These are phyloP conservation scores for Cheilosia vulpina DNA, from an alignment of 2,888 invertebrate species.

Conservation along the genomic window DNA sequence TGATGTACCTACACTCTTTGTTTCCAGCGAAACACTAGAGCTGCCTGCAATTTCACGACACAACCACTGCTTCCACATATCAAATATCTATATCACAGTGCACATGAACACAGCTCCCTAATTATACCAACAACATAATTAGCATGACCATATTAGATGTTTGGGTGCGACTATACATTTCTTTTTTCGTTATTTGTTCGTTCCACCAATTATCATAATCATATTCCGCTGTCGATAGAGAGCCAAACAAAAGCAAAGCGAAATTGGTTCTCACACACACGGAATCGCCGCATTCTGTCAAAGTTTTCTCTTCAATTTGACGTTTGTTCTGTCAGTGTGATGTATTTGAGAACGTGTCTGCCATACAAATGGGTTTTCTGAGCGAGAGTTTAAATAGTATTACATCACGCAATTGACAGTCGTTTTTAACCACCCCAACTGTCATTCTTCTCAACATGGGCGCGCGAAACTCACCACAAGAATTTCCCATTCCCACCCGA, in stretches of 20 bases:
- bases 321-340: conserved; percentile 26
- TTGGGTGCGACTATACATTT: conserved; percentile 28
- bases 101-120: conserved; percentile 3
- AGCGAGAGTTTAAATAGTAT: conserved; percentile 1
- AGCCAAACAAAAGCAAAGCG: conserved; percentile 8
- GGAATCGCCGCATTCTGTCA: conserved; percentile 26
- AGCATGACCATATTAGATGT: conserved; percentile 38
- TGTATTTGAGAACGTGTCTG: conserved; percentile 10
- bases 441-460: conserved; percentile 14
- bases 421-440: neutral
- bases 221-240: conserved; percentile 18
- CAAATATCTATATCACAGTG: conserved; percentile 16
- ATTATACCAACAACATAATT: conserved; percentile 60
- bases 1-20: conserved; percentile 37
- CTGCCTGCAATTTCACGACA: neutral
- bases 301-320: conserved; percentile 13
- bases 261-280: conserved; percentile 23
- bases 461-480: conserved; percentile 24
- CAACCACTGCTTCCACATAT: neutral
- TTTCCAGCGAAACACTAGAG: conserved; percentile 9
- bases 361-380: conserved; percentile 7
- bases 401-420: conserved; percentile 18
- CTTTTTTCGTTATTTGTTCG: neutral
- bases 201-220: conserved; percentile 36
- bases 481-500: neutral